A percentile compares a stretch with the other conserved stretches of the same genome.
These are phyloP conservation scores for Hydractinia echinata DNA, from an alignment of 30 jellyfish, hydroid and myxozoan species.

Conservation along the genomic window DNA sequence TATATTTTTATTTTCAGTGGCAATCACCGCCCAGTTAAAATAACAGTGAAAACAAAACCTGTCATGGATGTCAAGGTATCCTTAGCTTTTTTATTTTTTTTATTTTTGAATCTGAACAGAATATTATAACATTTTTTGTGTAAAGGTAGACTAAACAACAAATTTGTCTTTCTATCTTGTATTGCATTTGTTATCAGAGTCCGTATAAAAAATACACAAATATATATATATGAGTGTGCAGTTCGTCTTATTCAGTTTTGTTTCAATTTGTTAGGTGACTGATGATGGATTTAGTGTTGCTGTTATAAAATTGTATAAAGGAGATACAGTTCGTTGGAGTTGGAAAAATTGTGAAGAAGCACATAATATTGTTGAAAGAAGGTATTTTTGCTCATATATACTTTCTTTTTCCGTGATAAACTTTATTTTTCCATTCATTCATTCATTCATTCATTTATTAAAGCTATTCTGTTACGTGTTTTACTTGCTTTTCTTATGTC, in stretches of 20 bases:
- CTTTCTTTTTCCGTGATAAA: background rate
- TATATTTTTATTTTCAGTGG: constrained; percentile 12
- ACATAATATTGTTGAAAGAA: constrained; percentile 38
- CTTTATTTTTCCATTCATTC: background rate
- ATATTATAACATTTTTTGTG: too few relatives aligned
- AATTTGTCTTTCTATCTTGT: too few relatives aligned
- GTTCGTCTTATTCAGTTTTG: too few relatives aligned
- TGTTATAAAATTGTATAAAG: constrained; percentile 32
- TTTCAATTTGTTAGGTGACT: constrained; percentile 14
- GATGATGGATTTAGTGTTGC: constrained; percentile 53
- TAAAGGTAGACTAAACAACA: too few relatives aligned
- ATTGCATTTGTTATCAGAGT: too few relatives aligned
- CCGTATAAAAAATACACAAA: background rate
- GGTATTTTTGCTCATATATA: background rate
- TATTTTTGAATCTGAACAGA: too few relatives aligned
- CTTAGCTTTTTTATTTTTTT: background rate
- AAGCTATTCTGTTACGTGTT: background rate
- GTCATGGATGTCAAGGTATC: constrained; percentile 46
- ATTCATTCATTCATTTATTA: background rate
- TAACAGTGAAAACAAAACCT: constrained; percentile 41
- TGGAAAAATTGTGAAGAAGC: constrained; percentile 49
- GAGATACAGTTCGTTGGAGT: constrained; percentile 47
- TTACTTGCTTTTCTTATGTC: background rate
- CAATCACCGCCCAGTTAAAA: constrained; percentile 34
- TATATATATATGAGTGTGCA: background rate